These are phyloP conservation scores for Chloroceryle amazona DNA, from an alignment of 2,797 vertebrate species.

Conservation along the genomic window DNA sequence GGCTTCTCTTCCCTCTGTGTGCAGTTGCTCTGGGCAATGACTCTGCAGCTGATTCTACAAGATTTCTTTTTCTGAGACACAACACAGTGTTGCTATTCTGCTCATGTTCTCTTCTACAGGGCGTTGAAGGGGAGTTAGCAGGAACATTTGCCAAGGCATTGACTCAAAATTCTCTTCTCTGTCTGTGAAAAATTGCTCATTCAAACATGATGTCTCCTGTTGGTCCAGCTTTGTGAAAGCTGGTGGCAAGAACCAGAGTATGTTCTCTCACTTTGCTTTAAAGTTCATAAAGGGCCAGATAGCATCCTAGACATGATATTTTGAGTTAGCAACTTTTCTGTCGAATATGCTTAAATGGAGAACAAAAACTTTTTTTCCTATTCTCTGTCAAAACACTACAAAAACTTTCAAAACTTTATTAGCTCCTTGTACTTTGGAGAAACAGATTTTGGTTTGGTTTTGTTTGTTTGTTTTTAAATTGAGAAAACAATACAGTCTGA, in stretches of 20 bases:
- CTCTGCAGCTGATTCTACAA: neutral
- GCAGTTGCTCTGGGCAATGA: neutral
- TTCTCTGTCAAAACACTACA: neutral
- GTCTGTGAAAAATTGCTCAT: neutral
- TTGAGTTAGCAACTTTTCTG: neutral
- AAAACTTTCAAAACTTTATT: neutral
- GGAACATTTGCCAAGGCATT: neutral
- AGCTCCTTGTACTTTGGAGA: neutral
- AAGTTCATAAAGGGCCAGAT: neutral
- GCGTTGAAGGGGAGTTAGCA: neutral
- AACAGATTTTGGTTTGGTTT: accelerated
- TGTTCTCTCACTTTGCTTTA: neutral
- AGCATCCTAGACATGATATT: accelerated
- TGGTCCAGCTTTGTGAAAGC: neutral
- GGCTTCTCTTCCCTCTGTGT: accelerated
- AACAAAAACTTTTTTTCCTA: neutral
- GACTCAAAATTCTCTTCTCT: neutral
- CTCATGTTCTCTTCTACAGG: neutral
- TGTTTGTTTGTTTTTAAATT: neutral
- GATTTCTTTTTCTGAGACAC: accelerated
- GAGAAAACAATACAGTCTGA: neutral
- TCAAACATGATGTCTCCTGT: neutral
- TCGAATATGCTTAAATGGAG: neutral
- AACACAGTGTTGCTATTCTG: accelerated
- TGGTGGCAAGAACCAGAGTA: neutral